Evolutionary conservation across 2,113 vertebrate genomes (phyloP).

Genomic region (Notothenia rossii): DNA sequence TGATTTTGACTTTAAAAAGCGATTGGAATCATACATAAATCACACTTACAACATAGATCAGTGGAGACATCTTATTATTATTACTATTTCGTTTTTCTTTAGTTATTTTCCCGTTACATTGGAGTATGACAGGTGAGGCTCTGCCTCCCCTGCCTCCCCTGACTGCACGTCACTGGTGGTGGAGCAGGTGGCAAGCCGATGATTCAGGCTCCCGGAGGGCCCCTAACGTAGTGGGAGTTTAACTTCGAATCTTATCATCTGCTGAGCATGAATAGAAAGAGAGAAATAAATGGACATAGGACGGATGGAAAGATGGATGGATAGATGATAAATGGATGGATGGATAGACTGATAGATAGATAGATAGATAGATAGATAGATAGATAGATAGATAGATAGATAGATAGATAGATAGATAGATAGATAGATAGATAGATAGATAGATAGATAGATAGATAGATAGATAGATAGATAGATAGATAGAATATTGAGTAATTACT

Average conservation of each 20-base stretch:
- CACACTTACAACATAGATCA: too few species aligned
- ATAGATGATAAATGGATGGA: not conserved
- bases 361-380: constrained; percentile 16
- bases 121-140: too few species aligned
- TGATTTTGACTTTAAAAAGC: too few species aligned
- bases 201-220: constrained; percentile 9
- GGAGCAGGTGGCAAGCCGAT: constrained; percentile 33
- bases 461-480: not conserved
- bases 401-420: too few species aligned
- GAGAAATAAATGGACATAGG: not conserved
- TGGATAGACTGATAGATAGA: not conserved
- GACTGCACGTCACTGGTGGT: not conserved
- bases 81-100: too few species aligned
- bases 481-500: not conserved
- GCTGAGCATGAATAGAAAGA: not conserved
- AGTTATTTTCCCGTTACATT: too few species aligned
- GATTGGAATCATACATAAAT: too few species aligned
- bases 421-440: too few species aligned
- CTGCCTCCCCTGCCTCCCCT: too few species aligned
- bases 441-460: constrained; percentile 27
- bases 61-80: too few species aligned
- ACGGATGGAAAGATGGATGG: not conserved
- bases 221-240: not conserved
- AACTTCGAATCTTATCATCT: constrained; percentile 33
- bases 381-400: not conserved